These are phyloP conservation scores for Philaethria dido DNA, from an alignment of 2,888 invertebrate genomes.

Conservation along the genomic window DNA sequence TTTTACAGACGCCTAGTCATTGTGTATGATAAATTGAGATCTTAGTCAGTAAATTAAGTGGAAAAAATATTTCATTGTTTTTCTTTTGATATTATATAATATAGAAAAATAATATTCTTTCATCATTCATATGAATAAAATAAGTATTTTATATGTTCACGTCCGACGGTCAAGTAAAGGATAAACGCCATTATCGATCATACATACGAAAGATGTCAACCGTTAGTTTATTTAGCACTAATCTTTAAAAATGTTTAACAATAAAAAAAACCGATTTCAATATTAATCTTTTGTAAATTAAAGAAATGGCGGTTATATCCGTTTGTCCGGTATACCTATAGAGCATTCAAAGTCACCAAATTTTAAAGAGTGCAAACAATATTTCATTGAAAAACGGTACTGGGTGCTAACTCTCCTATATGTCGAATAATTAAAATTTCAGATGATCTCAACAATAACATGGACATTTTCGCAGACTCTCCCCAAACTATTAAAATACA, in stretches of 20 bases:
- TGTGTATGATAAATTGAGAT: conserved; percentile 12
- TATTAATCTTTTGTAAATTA: not conserved
- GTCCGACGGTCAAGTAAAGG: not conserved
- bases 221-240: not conserved
- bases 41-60: not conserved
- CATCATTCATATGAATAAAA: not conserved
- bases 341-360: conserved; percentile 30
- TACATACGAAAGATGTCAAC: not conserved
- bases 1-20: conserved; percentile 13
- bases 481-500: no score
- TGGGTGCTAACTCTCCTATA: no score
- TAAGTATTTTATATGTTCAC: not conserved
- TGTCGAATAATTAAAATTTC: no score
- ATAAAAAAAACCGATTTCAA: not conserved
- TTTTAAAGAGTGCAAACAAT: conserved; percentile 20
- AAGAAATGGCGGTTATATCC: conserved; percentile 6
- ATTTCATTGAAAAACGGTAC: conserved; percentile 22
- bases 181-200: conserved; percentile 4
- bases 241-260: not conserved
- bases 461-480: no score
- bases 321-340: not conserved
- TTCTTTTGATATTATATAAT: conserved; percentile 20
- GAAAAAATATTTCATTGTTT: not conserved
- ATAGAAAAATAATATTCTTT: conserved; percentile 16
- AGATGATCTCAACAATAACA: no score